These are phyloP conservation scores for Peromyscus nudipes DNA, from an alignment of 2,797 vertebrate species.

Conservation along the genomic window DNA sequence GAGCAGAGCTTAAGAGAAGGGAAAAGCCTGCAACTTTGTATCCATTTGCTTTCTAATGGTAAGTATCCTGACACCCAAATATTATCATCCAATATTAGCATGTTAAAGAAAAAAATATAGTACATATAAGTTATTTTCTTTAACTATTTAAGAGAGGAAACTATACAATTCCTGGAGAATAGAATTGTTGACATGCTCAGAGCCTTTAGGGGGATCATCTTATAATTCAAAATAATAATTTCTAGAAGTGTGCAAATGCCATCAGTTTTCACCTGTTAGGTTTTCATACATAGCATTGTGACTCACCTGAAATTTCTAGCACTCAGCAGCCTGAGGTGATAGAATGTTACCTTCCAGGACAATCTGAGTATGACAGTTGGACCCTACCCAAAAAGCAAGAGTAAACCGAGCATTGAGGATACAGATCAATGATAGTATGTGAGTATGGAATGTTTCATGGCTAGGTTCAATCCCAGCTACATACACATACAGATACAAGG, in stretches of 20 bases:
- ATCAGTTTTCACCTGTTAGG: background rate
- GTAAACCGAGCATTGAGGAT: background rate
- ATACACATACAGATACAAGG: background rate
- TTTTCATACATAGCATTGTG: background rate
- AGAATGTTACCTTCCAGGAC: background rate
- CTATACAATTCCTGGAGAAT: background rate
- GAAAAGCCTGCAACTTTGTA: background rate
- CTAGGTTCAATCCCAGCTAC: background rate
- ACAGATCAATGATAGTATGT: background rate
- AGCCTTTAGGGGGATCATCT: constrained; percentile 30
- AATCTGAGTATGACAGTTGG: background rate
- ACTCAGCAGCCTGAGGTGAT: background rate
- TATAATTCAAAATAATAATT: constrained; percentile 10
- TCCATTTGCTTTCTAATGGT: background rate
- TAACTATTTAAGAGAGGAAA: background rate
- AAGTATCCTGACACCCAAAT: background rate
- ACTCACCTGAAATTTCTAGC: background rate
- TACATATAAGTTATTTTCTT: constrained; percentile 11
- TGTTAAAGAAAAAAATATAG: background rate
- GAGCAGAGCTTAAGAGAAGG: background rate
- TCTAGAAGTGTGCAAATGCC: background rate
- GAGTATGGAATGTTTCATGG: too few species aligned
- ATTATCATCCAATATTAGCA: background rate
- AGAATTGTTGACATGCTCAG: background rate
- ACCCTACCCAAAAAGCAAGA: background rate